Base-by-base conservation (phyloP, 2,888 invertebrate species). In the Fabriciana adippe region DNA sequence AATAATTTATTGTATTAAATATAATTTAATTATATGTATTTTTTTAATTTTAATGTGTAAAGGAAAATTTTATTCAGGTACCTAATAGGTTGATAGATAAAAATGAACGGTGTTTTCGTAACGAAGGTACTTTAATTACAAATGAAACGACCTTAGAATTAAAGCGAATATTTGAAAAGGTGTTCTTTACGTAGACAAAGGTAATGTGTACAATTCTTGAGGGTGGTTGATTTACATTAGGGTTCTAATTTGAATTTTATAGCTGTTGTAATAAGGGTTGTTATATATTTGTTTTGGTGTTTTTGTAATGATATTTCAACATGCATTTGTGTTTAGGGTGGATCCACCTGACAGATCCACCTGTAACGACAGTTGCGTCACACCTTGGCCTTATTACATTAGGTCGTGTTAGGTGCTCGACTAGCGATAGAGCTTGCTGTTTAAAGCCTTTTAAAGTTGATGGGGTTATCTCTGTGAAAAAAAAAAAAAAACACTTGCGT, bases 281-380 rank as follows among this genome's bases (percentile, higher is more conserved):
- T 68, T 15, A 21, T 14, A n/a, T 47, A 21, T 57, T 54, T 62
- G 55, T 21, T 53, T 61, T 73, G 61, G 59, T 55, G 6, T 45
- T 55, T 31, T 51, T 26, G 56, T 2, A 26, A n/a, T 14, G 50
- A 50, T 62, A n/a, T 56, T 60, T 61, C 4, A 48, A 60, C 21
- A 41, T 65, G 68, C 56, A 62, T 55, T 65, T 35, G 67, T 73
- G 71, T 75, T 80, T 83, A 82, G 85, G 85, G 87, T 81, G 79
- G 72, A 75, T 68, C 72, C 87, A 89, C 88, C 87, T 88, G 89
- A 86, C 83, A 70, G 60, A 75, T 63, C 82, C 88, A 88, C 86
- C 88, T 87, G 87, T 86, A 85, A 62, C 75, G 83, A 81, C 85
- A 87, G 87, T 88, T 88, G 88, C 80, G 81, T 86, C 82, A 87